Percentiles rank a stretch among this genome's conserved stretches.
Conservation (phyloP, 2,888 invertebrate species). For the Callyntrura sp. region DNA sequence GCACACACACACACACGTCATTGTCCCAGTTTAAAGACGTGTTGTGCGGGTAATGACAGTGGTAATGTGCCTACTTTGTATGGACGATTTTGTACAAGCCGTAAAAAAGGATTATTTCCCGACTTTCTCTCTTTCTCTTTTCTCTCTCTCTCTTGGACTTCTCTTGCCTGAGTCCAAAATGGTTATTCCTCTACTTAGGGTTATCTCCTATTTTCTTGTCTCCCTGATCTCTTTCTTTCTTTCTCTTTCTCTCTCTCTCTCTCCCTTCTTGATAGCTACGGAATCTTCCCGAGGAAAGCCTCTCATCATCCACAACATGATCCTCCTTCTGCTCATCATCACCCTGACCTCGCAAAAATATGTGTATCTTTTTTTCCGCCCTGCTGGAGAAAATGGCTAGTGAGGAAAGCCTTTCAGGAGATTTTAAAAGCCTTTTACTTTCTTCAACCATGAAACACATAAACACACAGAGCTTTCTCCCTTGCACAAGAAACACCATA, state of each 20-base stretch:
- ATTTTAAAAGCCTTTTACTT: constrained; percentile 57
- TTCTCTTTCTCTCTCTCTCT: neutral
- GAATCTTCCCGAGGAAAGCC: neutral
- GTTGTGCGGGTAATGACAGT: neutral
- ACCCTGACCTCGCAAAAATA: constrained; percentile 39
- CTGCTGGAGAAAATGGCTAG: constrained; percentile 25
- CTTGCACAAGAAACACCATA: neutral
- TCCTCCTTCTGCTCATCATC: neutral
- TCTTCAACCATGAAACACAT: constrained; percentile 42
- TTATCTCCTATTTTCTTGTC: neutral
- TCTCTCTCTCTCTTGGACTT: neutral
- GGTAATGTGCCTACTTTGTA: neutral
- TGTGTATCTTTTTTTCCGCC: constrained; percentile 49
- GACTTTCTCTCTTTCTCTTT: neutral
- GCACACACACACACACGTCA: neutral
- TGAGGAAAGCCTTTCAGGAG: constrained; percentile 48
- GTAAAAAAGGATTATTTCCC: constrained; percentile 40
- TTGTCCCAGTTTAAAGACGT: neutral
- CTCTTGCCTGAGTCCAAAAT: neutral
- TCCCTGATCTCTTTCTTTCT: neutral
- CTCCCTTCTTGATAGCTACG: neutral
- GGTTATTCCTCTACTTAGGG: neutral
- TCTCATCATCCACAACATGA: neutral
- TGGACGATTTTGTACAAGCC: constrained; percentile 23
- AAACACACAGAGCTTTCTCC: neutral